Evolutionary conservation across 2,797 vertebrate species (phyloP).

Genomic region (Coregonus suidteri): DNA sequence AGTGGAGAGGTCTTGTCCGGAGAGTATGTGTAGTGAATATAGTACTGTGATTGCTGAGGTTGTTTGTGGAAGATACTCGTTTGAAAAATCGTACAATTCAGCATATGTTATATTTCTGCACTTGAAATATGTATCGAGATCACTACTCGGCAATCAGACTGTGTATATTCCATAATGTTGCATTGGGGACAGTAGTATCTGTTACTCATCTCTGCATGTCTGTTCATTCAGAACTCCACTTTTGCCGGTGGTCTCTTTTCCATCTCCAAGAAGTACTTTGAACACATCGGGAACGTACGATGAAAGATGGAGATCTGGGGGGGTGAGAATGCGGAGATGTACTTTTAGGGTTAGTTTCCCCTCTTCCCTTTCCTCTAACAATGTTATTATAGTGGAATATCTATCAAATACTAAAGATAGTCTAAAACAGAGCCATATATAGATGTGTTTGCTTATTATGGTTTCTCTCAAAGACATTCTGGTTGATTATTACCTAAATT

Average conservation of each 20-base stretch:
- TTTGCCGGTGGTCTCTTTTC: constrained; percentile 96
- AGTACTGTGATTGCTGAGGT: not conserved
- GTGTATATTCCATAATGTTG: too few relatives aligned
- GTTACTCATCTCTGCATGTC: not conserved
- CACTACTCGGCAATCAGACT: too few relatives aligned
- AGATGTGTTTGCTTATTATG: too few relatives aligned
- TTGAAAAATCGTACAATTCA: too few relatives aligned
- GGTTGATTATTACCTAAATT: too few relatives aligned
- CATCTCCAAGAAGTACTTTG: constrained; percentile 91
- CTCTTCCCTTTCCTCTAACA: not conserved
- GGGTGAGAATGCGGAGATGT: constrained; percentile 97
- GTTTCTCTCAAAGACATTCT: too few relatives aligned
- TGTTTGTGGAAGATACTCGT: too few relatives aligned
- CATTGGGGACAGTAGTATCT: not conserved
- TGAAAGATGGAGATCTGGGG: constrained; percentile 99
- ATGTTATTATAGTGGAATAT: not conserved
- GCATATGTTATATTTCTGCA: constrained; percentile 1
- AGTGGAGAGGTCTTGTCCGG: not conserved
- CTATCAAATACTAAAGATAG: not conserved
- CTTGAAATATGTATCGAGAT: constrained; percentile 26
- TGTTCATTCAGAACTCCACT: constrained; percentile 84
- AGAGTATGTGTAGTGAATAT: not conserved
- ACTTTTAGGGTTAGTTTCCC: constrained; percentile 87
- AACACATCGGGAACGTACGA: constrained; percentile 95
- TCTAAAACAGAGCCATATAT: not conserved